These are phyloP conservation scores for Ibidorhyncha struthersii DNA, from an alignment of 2,113 vertebrate species.

Conservation along the genomic window DNA sequence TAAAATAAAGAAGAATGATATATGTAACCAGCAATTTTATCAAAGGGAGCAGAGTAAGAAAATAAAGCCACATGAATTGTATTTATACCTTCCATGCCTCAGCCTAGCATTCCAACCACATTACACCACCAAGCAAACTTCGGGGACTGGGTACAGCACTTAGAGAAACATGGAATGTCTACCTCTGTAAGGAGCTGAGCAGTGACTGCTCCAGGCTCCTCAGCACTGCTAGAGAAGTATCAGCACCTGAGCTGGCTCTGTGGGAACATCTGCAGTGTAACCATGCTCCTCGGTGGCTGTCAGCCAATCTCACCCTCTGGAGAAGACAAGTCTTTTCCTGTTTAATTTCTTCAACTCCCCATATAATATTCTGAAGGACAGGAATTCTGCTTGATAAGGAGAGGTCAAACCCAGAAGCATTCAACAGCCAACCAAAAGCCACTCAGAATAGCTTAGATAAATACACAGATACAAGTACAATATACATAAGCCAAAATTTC, in stretches of 20 bases:
- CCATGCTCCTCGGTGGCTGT: background rate
- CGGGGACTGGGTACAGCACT: background rate
- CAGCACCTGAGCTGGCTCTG: background rate
- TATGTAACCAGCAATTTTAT: background rate
- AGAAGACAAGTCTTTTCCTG: background rate
- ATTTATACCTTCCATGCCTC: background rate
- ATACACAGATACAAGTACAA: background rate
- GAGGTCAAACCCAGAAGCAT: background rate
- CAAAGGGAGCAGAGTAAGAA: background rate
- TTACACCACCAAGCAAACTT: background rate
- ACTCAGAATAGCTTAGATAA: background rate
- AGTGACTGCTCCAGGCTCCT: background rate
- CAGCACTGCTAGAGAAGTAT: background rate
- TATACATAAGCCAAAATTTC: background rate
- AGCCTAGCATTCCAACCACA: background rate
- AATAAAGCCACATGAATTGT: background rate
- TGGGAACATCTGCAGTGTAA: background rate
- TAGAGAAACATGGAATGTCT: rapidly evolving
- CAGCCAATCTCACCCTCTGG: background rate
- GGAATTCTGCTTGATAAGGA: background rate
- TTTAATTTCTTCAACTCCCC: background rate
- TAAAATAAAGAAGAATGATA: background rate
- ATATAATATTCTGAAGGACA: background rate
- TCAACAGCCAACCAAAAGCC: background rate
- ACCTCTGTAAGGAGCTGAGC: background rate